Conservation (phyloP, 64 coral and sea anemone genomes). For the Stylophora pistillata region DNA sequence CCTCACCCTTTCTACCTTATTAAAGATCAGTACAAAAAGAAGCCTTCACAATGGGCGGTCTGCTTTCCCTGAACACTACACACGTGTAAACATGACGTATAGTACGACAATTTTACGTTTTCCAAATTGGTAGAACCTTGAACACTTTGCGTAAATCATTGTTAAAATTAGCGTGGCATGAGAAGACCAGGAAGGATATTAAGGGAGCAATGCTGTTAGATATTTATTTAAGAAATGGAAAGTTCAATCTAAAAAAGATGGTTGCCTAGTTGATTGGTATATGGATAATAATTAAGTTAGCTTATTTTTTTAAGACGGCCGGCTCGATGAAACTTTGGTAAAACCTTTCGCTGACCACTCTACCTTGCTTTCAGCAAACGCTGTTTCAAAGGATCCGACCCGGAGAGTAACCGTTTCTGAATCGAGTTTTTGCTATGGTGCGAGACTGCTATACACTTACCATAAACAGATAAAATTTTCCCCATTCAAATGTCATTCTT, state of each 20-base stretch:
- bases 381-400: neutral
- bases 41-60: constrained; percentile 20
- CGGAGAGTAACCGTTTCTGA: neutral
- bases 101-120: neutral
- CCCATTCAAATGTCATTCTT: constrained; percentile 48
- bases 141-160: constrained; percentile 9
- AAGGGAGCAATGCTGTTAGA: constrained; percentile 3
- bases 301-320: too few relatives aligned
- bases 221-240: neutral
- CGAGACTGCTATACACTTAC: constrained; percentile 21
- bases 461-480: constrained; percentile 56
- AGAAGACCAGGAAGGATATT: constrained; percentile 25
- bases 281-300: neutral
- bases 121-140: neutral
- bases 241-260: constrained; percentile 23
- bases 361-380: neutral
- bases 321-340: constrained; percentile 5
- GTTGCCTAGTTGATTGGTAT: constrained; percentile 2
- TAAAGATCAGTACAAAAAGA: constrained; percentile 16
- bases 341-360: neutral
- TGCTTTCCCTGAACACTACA: neutral
- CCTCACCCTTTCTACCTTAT: constrained; percentile 43
- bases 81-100: neutral
- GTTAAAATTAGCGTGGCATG: neutral
- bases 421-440: constrained; percentile 17